Percentiles rank a stretch among this genome's conserved stretches.
Evolutionary conservation across 2,113 vertebrate genomes (phyloP).

Genomic region (Pantherophis guttatus): DNA sequence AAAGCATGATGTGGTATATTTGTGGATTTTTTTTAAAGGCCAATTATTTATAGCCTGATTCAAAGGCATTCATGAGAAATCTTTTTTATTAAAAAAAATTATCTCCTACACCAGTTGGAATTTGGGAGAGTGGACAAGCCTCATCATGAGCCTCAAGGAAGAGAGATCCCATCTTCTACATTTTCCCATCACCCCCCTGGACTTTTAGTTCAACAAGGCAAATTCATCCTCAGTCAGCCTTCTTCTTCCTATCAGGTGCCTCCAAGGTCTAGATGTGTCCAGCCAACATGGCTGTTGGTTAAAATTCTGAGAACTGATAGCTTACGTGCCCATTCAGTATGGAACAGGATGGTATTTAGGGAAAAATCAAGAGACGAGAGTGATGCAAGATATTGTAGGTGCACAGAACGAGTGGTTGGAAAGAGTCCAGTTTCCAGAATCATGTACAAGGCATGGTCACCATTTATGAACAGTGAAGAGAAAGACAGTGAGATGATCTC

Average conservation of each 20-base stretch:
- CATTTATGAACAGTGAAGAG: neutral
- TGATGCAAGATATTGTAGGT: neutral
- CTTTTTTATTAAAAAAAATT: neutral
- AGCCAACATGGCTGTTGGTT: neutral
- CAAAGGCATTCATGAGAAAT: neutral
- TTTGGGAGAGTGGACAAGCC: neutral
- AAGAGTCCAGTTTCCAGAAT: neutral
- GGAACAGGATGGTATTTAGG: neutral
- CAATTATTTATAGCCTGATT: neutral
- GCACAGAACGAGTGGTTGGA: too few species aligned
- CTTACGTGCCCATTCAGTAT: too few species aligned
- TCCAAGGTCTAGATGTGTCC: neutral
- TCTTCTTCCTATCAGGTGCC: neutral
- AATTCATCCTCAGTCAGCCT: neutral
- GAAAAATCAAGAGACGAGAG: neutral
- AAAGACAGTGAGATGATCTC: too few species aligned
- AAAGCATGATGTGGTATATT: neutral
- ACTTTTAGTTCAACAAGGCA: neutral
- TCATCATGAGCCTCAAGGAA: neutral
- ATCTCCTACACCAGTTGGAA: neutral
- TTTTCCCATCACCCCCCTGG: neutral
- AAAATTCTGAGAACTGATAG: neutral
- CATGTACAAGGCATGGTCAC: neutral
- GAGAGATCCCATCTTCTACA: neutral
- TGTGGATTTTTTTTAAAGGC: neutral